Conservation (phyloP, 2,113 vertebrate species). For the Gasterosteus aculeatus region DNA sequence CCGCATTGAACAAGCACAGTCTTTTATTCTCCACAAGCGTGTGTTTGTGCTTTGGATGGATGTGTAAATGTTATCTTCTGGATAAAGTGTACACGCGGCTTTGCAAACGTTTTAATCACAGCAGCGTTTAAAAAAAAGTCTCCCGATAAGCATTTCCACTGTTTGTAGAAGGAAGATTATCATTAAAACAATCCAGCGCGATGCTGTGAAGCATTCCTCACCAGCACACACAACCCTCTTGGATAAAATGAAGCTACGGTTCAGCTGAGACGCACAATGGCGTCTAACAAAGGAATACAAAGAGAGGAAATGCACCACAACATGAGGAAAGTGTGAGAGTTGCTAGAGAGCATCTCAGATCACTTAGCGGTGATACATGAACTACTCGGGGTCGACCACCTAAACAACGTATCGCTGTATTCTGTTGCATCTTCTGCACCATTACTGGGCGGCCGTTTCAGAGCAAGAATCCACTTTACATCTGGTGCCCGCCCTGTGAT, state of each 20-base stretch:
- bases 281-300: slow-evolving; percentile 43
- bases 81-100: slow-evolving; percentile 64
- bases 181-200: slow-evolving; percentile 21
- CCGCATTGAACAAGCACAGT: slow-evolving; percentile 74
- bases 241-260: slow-evolving; percentile 7
- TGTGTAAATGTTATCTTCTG: slow-evolving; percentile 84
- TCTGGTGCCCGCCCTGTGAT: slow-evolving; percentile 67
- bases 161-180: slow-evolving; percentile 49
- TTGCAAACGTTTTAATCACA: slow-evolving; percentile 85
- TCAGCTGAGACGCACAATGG: slow-evolving; percentile 14
- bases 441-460: slow-evolving; percentile 60
- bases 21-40: slow-evolving; percentile 75
- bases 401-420: slow-evolving; percentile 76
- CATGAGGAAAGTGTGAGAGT: slow-evolving; percentile 59
- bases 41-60: slow-evolving; percentile 86
- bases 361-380: slow-evolving; percentile 81
- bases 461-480: slow-evolving; percentile 68
- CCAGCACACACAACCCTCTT: background rate
- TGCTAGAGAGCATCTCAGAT: slow-evolving; percentile 71
- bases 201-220: slow-evolving; percentile 17
- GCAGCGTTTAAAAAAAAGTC: slow-evolving; percentile 80
- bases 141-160: slow-evolving; percentile 78
- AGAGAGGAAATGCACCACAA: slow-evolving; percentile 40
- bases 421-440: slow-evolving; percentile 60
- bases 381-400: slow-evolving; percentile 80